A percentile compares a stretch with the other conserved stretches of the same genome.
These are phyloP conservation scores for Plagiodera versicolora DNA, from an alignment of 2,888 invertebrate species.

Conservation along the genomic window DNA sequence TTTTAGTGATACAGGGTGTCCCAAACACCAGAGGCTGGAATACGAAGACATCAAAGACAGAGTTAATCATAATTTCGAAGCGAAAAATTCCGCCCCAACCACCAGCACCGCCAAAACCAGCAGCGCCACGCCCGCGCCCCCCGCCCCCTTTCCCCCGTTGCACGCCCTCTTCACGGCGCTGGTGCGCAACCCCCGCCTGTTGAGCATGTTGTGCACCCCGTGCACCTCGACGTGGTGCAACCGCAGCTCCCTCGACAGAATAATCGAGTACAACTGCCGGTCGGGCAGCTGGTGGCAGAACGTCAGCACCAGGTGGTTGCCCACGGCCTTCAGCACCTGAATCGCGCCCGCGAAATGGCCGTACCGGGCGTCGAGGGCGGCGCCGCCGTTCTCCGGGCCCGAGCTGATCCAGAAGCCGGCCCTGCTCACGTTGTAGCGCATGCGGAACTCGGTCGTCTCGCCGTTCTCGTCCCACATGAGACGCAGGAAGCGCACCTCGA, in stretches of 20 bases:
- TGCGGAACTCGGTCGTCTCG: slow-evolving; percentile 61
- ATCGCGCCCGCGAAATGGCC: slow-evolving; percentile 74
- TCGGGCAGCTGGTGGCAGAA: slow-evolving; percentile 71
- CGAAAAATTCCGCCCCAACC: too few species aligned
- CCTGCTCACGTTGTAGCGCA: slow-evolving; percentile 64
- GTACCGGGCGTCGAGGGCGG: slow-evolving; percentile 54
- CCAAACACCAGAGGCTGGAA: too few species aligned
- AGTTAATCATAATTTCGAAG: too few species aligned
- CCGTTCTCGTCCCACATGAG: slow-evolving; percentile 71
- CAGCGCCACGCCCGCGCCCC: neutral
- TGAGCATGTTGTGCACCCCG: slow-evolving; percentile 70
- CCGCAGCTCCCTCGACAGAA: slow-evolving; percentile 67
- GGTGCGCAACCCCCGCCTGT: slow-evolving; percentile 65
- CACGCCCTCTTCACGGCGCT: slow-evolving; percentile 69
- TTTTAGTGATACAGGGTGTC: too few species aligned
- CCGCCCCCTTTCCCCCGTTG: slow-evolving; percentile 16
- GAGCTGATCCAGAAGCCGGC: slow-evolving; percentile 71
- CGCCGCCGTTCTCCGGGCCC: slow-evolving; percentile 64
- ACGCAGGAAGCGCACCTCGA: slow-evolving; percentile 50
- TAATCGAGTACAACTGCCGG: slow-evolving; percentile 68
- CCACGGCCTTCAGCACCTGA: slow-evolving; percentile 78
- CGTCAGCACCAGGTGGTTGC: slow-evolving; percentile 75
- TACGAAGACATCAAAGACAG: too few species aligned
- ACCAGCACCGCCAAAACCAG: neutral
- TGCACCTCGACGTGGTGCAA: slow-evolving; percentile 59